Evolutionary conservation across 2,888 invertebrate species (phyloP).

Genomic region (Notocelia uddmanniana): DNA sequence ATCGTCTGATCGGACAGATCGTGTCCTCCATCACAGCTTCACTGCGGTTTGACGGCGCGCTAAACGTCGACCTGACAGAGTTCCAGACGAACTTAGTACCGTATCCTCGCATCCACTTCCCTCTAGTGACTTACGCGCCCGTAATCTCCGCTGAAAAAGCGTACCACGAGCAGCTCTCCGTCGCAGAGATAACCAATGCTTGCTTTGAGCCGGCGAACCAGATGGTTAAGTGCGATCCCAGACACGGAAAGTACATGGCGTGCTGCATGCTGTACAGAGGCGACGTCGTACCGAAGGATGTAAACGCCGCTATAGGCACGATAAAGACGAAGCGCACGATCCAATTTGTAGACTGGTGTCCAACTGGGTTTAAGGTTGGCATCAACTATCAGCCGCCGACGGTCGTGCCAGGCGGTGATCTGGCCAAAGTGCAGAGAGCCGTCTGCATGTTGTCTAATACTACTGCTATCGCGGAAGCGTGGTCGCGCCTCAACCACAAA

Average conservation of each 20-base stretch:
- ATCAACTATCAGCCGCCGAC: constrained; percentile 96
- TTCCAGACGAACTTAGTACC: constrained; percentile 97
- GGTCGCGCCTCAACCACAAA: constrained; percentile 98
- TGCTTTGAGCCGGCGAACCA: constrained; percentile 98
- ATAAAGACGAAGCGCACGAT: constrained; percentile 97
- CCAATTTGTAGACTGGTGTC: constrained; percentile 97
- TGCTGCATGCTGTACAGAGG: constrained; percentile 98
- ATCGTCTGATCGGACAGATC: constrained; percentile 97
- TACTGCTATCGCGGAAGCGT: constrained; percentile 98
- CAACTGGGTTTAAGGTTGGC: constrained; percentile 91
- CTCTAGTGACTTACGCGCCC: constrained; percentile 95
- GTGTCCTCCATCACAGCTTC: constrained; percentile 97
- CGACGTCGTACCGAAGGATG: constrained; percentile 97
- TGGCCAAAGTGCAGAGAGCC: constrained; percentile 96
- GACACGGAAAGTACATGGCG: constrained; percentile 97
- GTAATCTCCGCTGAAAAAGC: constrained; percentile 97
- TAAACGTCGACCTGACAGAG: constrained; percentile 96
- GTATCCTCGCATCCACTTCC: constrained; percentile 97
- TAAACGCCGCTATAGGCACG: constrained; percentile 96
- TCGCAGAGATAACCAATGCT: constrained; percentile 96
- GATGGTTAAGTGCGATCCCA: constrained; percentile 97
- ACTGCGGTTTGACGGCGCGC: constrained; percentile 95
- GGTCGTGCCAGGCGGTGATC: constrained; percentile 95
- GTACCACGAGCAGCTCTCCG: constrained; percentile 96
- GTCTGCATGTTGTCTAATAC: constrained; percentile 99